A percentile compares a stretch with the other conserved stretches of the same genome.
These are phyloP conservation scores for Ariopsis seemanni DNA, from an alignment of 2,113 vertebrate species.

Conservation along the genomic window DNA sequence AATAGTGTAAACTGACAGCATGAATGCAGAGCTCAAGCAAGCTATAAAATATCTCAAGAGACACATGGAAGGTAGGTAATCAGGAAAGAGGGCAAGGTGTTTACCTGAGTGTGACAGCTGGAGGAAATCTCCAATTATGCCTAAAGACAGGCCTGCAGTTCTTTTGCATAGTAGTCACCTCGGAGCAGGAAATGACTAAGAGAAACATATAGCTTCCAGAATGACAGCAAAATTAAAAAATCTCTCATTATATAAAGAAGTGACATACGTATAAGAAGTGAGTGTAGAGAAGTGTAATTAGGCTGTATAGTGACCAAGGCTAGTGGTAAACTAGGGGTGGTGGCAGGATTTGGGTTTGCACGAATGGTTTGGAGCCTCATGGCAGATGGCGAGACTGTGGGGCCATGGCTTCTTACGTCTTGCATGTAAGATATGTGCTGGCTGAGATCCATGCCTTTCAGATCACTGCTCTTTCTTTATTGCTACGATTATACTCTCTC, in stretches of 20 bases:
- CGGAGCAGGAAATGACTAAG: conserved; percentile 71
- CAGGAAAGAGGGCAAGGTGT: conserved; percentile 55
- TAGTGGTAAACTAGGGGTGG: conserved; percentile 32
- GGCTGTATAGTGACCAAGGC: conserved; percentile 57
- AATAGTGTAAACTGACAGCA: conserved; percentile 26
- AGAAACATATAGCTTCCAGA: conserved; percentile 66
- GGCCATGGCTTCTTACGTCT: conserved; percentile 59
- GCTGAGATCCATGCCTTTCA: conserved; percentile 76
- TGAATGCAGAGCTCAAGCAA: conserved; percentile 40
- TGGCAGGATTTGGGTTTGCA: conserved; percentile 45
- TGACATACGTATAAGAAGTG: conserved; percentile 66
- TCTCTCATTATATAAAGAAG: conserved; percentile 73
- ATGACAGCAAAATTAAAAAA: conserved; percentile 70
- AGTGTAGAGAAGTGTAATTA: conserved; percentile 74
- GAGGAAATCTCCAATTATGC: conserved; percentile 73
- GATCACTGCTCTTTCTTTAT: conserved; percentile 60
- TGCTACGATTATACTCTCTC: conserved; percentile 15
- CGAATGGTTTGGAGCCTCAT: conserved; percentile 58
- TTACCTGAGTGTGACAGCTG: conserved; percentile 62
- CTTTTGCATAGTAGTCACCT: conserved; percentile 53
- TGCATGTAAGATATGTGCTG: conserved; percentile 73
- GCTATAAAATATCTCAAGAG: conserved; percentile 51
- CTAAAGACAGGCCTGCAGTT: conserved; percentile 63
- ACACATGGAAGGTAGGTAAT: conserved; percentile 65
- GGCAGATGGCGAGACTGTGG: conserved; percentile 72